Conservation (phyloP, 2,888 invertebrate species). For the Tetramorium bicarinatum region DNA sequence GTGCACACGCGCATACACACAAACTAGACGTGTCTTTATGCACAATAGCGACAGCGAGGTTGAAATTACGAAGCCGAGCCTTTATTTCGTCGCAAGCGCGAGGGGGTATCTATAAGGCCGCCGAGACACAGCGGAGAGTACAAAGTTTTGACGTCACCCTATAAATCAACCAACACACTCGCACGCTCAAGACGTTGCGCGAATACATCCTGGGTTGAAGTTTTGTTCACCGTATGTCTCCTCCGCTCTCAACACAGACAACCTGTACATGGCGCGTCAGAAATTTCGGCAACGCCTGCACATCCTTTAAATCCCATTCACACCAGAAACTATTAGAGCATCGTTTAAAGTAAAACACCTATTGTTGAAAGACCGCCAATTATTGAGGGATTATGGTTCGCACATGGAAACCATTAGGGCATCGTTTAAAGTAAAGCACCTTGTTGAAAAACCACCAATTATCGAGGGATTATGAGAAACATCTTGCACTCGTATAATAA, state of each 20-base stretch:
- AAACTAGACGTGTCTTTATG: slow-evolving; percentile 20
- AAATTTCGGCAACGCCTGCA: slow-evolving; percentile 76
- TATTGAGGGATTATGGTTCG: not conserved
- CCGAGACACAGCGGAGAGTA: slow-evolving; percentile 81
- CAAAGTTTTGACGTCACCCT: slow-evolving; percentile 85
- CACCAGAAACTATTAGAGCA: slow-evolving; percentile 13
- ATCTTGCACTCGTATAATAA: not conserved
- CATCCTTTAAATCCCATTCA: not conserved
- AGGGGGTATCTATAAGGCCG: slow-evolving; percentile 70
- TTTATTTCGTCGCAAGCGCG: slow-evolving; percentile 78
- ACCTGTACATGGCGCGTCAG: slow-evolving; percentile 77
- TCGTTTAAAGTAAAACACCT: not conserved
- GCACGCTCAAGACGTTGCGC: slow-evolving; percentile 77
- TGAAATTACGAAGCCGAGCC: slow-evolving; percentile 78
- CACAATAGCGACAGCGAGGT: slow-evolving; percentile 53
- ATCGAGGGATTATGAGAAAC: not conserved
- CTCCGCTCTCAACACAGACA: slow-evolving; percentile 73
- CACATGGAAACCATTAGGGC: not conserved
- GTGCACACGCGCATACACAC: not conserved
- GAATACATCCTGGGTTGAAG: slow-evolving; percentile 74
- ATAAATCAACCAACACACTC: slow-evolving; percentile 83
- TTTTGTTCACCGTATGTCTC: slow-evolving; percentile 83
- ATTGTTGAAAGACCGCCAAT: not conserved
- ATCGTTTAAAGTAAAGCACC: not conserved
- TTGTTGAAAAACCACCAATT: not conserved